Base-by-base conservation (phyloP, 2,888 invertebrate species). In the Callinectes sapidus region DNA sequence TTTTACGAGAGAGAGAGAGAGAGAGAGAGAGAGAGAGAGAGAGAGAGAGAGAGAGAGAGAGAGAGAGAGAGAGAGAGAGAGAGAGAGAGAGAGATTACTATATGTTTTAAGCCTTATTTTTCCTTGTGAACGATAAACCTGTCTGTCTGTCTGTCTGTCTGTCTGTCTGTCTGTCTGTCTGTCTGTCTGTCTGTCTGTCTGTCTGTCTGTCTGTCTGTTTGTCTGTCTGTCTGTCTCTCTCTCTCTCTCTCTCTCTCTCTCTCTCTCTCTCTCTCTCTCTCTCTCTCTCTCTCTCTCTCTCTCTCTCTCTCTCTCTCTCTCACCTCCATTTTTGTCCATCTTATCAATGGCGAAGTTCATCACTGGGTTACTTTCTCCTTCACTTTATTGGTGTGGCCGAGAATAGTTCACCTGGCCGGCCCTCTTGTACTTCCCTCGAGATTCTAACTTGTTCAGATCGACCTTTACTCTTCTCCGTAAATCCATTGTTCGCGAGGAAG, bases 201-300 rank as follows among this genome's bases (percentile, higher is more conserved):
- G 28, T 71, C 71, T 71, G 28, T 71, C 71, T 71, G 28, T 71
- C 71, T 71, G 28, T 71, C 71, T 71, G 28, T 71, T 28, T 71
- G 28, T 71, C 71, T 71, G 28, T 71, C 71, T 71, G 28, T 71
- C 71, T 71, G 28, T 71, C 71, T 71, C 71, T 71, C 71, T 71
- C 71, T 71, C 71, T 71, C 71, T 71, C 66, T 71, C 66, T 71
- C n/a, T n/a, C n/a, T n/a, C n/a, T 71, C 66, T 71, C 66, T 71
- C n/a, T n/a, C n/a, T n/a, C 28, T 71, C 71, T 71, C 71, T 71
- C 71, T 71, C 71, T 71, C 71, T 71, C 71, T 71, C 71, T 71
- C 71, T 71, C 71, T 71, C 71, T 71, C 71, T 71, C 71, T 71
- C 71, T 71, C 71, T 71, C 71, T 71, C 71, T 71, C 71, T 71